Conservation (phyloP, 1,140 invertebrate genomes). For the Artemia franciscana region DNA sequence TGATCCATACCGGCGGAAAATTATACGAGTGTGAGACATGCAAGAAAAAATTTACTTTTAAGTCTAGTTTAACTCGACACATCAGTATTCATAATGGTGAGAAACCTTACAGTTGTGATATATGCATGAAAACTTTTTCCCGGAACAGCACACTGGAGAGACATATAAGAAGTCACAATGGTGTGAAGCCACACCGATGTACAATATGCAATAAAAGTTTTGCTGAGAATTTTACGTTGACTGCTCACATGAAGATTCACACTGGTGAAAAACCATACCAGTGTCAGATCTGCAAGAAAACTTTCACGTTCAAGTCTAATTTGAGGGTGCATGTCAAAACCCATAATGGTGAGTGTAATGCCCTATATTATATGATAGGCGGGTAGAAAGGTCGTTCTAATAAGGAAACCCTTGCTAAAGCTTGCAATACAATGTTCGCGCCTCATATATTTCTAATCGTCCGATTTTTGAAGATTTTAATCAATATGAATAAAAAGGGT, state of each 20-base stretch:
- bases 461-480: no score
- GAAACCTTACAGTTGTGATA: conserved; percentile 93
- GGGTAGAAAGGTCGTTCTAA: no score
- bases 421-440: no score
- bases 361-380: no score
- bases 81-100: conserved; percentile 90
- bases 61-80: conserved; percentile 83
- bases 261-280: background rate
- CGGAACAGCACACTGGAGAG: conserved; percentile 20
- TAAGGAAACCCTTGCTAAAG: no score
- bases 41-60: conserved; percentile 84
- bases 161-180: background rate
- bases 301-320: background rate
- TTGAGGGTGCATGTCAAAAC: background rate
- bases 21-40: conserved; percentile 82
- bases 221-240: conserved; percentile 63
- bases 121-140: conserved; percentile 97
- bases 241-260: conserved; percentile 45
- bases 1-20: conserved; percentile 97
- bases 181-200: background rate
- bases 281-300: background rate
- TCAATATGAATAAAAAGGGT: no score
- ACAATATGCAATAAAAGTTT: conserved; percentile 30
- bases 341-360: background rate
- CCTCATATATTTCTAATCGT: no score